phyloP scores from a whole-genome alignment of 1,140 invertebrate species.

The Drosophila erecta region DNA sequence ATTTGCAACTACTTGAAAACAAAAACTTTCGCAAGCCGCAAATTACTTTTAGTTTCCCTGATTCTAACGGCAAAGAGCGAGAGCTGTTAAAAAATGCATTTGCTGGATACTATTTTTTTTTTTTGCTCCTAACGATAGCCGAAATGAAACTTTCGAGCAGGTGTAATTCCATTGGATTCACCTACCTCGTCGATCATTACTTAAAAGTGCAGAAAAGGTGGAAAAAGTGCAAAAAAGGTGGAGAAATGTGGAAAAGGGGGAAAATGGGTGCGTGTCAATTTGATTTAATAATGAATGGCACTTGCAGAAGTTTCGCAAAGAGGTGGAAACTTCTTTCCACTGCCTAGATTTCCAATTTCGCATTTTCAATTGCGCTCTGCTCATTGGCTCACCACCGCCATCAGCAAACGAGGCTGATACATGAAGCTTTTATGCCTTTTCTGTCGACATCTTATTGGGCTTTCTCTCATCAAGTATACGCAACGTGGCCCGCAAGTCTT shows the following conservation, averaged over 20 bases:
- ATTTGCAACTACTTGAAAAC: constrained; percentile 21
- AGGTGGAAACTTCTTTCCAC: constrained; percentile 1
- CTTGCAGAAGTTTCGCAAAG: constrained; percentile 18
- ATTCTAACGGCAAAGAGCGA: constrained; percentile 24
- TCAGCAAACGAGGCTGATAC: too few species aligned
- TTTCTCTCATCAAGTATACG: constrained; percentile 69
- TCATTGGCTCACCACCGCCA: constrained; percentile 12
- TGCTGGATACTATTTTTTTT: not conserved
- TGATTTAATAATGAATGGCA: constrained; percentile 74
- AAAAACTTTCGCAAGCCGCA: constrained; percentile 34
- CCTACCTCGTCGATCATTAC: constrained; percentile 11
- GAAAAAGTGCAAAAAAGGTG: constrained; percentile 10
- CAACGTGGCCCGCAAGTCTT: constrained; percentile 60
- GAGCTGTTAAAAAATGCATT: constrained; percentile 34
- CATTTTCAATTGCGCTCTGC: not conserved
- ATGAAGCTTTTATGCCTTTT: constrained; percentile 60
- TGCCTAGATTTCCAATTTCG: constrained; percentile 1
- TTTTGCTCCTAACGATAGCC: not conserved
- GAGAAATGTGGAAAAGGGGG: constrained; percentile 18
- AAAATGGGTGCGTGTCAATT: constrained; percentile 65
- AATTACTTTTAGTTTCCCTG: constrained; percentile 38
- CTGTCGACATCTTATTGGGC: constrained; percentile 64
- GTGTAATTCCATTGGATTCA: constrained; percentile 35
- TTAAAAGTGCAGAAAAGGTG: constrained; percentile 35
- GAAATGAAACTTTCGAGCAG: constrained; percentile 22